Evolutionary conservation across 1,140 invertebrate genomes (phyloP), one percentile per base, ranked within the genome.

Genomic region (Drosophila pseudoobscura): DNA sequence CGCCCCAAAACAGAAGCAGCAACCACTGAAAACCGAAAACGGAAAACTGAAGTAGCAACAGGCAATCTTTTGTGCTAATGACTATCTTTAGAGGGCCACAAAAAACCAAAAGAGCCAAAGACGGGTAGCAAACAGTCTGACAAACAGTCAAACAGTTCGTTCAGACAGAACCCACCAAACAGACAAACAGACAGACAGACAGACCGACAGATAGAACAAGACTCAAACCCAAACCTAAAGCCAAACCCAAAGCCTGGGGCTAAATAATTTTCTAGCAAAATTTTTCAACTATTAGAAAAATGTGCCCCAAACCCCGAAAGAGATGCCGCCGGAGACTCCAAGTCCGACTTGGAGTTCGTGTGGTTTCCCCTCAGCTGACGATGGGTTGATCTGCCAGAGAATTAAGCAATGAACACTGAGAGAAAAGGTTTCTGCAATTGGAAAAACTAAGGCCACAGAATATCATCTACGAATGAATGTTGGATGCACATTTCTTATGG

Each of bases 1-100:
- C 77, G 77, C 68, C 68, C 78, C 52, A 70, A 80, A 85, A 80
- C 78, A 80, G 73, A 77, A 77, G 55, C 78, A 62, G 43, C 54
- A 57, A 4, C 47, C 17, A 17, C 17, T 17, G 17, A 17, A 17
- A 17, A 17, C 17, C 17, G 17, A 17, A 22, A 13, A 15, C 50
- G 26, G 35, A 62, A 63, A 64, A 46, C 60, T 8, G 24, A 65
- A 47, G 24, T 35, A 47, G 41, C 46, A 47, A 43, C 62, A 49
- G 49, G 65, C 46, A 79, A 79, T 83, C 75, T 71, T 59, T 84
- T 78, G 75, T 79, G 80, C 80, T 85, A 85, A 85, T 85, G 82
- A 85, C 82, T 87, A 87, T 87, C 78, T 85, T 85, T 85, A 70
- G 64, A 44, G 47, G 44, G 35, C 3, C 11, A 35, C 24, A 26